Evolutionary conservation across 2,113 vertebrate species (phyloP).

Genomic region (Scytalopus superciliaris): DNA sequence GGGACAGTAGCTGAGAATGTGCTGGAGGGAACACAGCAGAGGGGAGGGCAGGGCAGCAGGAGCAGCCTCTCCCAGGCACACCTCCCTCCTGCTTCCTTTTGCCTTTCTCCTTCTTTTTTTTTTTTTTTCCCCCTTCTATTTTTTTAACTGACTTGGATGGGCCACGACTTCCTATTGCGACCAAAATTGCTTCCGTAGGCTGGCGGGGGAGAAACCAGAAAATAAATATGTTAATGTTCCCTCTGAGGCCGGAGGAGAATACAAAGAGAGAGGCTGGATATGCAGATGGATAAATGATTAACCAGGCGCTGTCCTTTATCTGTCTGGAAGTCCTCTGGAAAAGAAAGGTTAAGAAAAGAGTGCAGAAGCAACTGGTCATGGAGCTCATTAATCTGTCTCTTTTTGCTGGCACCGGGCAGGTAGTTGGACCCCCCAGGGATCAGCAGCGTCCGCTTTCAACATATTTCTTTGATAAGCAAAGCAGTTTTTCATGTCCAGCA

Average conservation of each 20-base stretch:
- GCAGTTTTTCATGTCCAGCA: constrained; percentile 1
- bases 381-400: constrained; percentile 55
- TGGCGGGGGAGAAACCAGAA: constrained; percentile 20
- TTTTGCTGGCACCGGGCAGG: constrained; percentile 45
- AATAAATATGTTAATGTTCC: constrained; percentile 46
- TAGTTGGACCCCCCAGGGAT: background rate
- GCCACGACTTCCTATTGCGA: background rate
- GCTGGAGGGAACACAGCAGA: background rate
- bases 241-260: constrained; percentile 1
- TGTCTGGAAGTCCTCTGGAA: constrained; percentile 46
- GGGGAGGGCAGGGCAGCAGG: background rate
- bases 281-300: constrained; percentile 61
- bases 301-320: constrained; percentile 49
- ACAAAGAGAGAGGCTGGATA: constrained; percentile 9
- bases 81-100: background rate
- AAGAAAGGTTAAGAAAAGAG: constrained; percentile 50
- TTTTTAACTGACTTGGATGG: background rate
- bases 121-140: background rate
- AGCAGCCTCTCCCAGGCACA: background rate
- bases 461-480: constrained; percentile 38
- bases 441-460: background rate
- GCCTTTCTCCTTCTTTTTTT: background rate
- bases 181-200: constrained; percentile 27
- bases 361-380: constrained; percentile 37
- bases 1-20: background rate